Conservation (phyloP, 2,888 invertebrate genomes). For the Agriotes lineatus region DNA sequence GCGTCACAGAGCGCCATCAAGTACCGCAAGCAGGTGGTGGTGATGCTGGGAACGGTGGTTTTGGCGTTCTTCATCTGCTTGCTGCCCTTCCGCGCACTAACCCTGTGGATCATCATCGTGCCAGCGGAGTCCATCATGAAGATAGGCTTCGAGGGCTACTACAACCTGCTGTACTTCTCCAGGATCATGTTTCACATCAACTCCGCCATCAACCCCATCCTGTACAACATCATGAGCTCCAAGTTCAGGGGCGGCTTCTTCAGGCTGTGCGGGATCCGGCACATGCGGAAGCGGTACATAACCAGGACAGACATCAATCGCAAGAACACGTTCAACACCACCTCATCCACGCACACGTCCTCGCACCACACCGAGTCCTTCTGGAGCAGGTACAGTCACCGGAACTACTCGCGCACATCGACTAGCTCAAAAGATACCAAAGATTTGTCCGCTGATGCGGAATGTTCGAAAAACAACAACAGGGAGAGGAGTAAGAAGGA, state of each 20-base stretch:
- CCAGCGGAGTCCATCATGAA: slow-evolving; percentile 73
- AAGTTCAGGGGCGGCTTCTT: slow-evolving; percentile 89
- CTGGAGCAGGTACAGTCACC: slow-evolving; percentile 73
- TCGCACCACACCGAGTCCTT: slow-evolving; percentile 74
- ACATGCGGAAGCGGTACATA: slow-evolving; percentile 63
- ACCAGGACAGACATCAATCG: slow-evolving; percentile 69
- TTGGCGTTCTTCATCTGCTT: slow-evolving; percentile 91
- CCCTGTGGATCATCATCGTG: slow-evolving; percentile 87
- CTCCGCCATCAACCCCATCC: slow-evolving; percentile 91
- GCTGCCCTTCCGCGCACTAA: slow-evolving; percentile 89
- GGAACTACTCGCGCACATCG: slow-evolving; percentile 58
- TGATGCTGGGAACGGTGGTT: slow-evolving; percentile 92
- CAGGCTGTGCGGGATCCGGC: slow-evolving; percentile 70
- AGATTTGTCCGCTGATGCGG: slow-evolving; percentile 53
- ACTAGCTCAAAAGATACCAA: slow-evolving; percentile 59
- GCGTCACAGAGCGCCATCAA: slow-evolving; percentile 72
- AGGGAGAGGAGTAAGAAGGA: slow-evolving; percentile 47
- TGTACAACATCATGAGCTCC: slow-evolving; percentile 93
- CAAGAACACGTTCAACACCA: slow-evolving; percentile 76
- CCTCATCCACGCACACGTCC: slow-evolving; percentile 73
- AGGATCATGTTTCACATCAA: slow-evolving; percentile 91
- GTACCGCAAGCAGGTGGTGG: slow-evolving; percentile 84
- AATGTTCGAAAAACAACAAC: slow-evolving; percentile 42
- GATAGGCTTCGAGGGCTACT: slow-evolving; percentile 85
- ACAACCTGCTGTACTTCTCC: slow-evolving; percentile 86